These are phyloP conservation scores for Fopius arisanus DNA, from an alignment of 1,140 invertebrate genomes.

Conservation along the genomic window DNA sequence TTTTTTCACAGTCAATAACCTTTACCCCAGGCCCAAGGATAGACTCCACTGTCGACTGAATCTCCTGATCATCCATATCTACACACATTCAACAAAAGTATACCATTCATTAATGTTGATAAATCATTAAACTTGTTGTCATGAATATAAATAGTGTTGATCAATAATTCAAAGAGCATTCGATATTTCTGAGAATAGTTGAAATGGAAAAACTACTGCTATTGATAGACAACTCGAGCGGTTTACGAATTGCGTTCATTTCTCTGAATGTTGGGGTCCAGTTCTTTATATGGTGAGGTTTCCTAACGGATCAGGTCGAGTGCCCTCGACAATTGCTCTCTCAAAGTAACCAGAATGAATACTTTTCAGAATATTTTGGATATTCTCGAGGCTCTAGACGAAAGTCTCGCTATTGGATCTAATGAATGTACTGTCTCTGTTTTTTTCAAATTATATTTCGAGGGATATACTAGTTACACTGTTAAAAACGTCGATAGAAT, in stretches of 20 bases:
- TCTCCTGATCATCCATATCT: conserved; percentile 76
- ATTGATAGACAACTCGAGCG: background rate
- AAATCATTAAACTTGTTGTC: too few species aligned
- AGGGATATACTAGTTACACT: too few species aligned
- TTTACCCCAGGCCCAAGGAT: conserved; percentile 78
- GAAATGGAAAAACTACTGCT: background rate
- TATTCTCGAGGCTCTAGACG: background rate
- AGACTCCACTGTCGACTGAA: conserved; percentile 80
- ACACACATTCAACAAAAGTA: conserved; percentile 10
- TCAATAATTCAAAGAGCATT: background rate
- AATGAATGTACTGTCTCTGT: too few species aligned
- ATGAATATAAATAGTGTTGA: background rate
- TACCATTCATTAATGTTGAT: background rate
- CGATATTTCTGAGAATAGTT: background rate
- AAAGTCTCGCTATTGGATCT: too few species aligned
- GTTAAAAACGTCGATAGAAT: too few species aligned
- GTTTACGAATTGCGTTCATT: background rate
- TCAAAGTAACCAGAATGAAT: background rate
- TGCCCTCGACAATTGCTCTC: background rate
- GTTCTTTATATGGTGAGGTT: background rate
- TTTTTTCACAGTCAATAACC: conserved; percentile 80
- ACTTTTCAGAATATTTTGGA: background rate
- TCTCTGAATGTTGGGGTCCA: background rate
- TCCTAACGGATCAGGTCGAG: background rate
- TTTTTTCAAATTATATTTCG: too few species aligned